Percentiles rank a stretch among this genome's conserved stretches.
Evolutionary conservation across 2,888 invertebrate genomes (phyloP).

Genomic region (Cheilosia scutellata): DNA sequence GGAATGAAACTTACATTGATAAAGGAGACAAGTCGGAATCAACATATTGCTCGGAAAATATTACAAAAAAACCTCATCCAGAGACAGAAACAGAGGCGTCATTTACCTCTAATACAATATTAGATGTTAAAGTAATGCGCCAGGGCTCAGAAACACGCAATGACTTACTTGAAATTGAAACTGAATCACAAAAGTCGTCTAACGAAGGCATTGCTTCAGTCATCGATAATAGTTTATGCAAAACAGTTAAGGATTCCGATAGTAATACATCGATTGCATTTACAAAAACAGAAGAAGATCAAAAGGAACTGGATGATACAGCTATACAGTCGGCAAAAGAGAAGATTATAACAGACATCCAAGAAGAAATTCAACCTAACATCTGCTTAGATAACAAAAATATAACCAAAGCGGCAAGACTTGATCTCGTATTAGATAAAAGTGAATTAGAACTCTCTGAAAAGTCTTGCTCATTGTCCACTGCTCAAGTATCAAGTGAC

Average conservation of each 20-base stretch:
- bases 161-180: slow-evolving; percentile 81
- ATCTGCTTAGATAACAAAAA: background rate
- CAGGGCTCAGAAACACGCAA: slow-evolving; percentile 83
- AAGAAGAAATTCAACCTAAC: background rate
- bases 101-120: slow-evolving; percentile 16
- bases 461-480: slow-evolving; percentile 73
- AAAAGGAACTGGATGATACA: background rate
- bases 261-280: background rate
- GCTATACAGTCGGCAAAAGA: background rate
- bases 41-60: background rate
- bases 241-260: background rate
- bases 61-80: background rate
- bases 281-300: too few relatives aligned
- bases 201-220: slow-evolving; percentile 43
- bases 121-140: slow-evolving; percentile 80
- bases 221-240: background rate
- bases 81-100: background rate
- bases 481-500: background rate
- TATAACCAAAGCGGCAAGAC: slow-evolving; percentile 67
- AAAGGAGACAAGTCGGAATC: background rate
- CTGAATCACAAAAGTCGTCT: slow-evolving; percentile 32
- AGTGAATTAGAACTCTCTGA: slow-evolving; percentile 83
- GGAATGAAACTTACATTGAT: slow-evolving; percentile 69
- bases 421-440: slow-evolving; percentile 81
- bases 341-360: background rate